Conservation (phyloP, 2,113 vertebrate species). For the Odobenus rosmarus region DNA sequence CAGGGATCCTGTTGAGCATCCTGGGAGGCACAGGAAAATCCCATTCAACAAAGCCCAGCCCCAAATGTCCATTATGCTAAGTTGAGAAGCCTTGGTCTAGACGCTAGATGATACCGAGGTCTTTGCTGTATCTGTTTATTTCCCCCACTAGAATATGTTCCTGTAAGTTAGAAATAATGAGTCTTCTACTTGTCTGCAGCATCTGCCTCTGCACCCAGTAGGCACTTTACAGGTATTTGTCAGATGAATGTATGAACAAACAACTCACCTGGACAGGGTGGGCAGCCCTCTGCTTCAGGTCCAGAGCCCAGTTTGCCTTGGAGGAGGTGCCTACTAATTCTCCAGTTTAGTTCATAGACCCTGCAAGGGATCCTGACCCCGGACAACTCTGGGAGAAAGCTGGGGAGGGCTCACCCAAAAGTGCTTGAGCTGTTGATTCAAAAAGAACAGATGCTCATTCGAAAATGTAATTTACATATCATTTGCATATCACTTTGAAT, state of each 20-base stretch:
- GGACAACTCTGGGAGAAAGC: slow-evolving; percentile 38
- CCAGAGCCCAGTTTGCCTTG: neutral
- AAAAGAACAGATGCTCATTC: slow-evolving; percentile 78
- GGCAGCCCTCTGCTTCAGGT: neutral
- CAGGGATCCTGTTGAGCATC: neutral
- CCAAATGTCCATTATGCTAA: neutral
- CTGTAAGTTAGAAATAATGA: neutral
- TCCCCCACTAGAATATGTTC: neutral
- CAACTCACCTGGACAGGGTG: neutral
- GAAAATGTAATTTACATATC: slow-evolving; percentile 52
- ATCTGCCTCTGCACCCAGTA: neutral
- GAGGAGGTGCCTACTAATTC: neutral
- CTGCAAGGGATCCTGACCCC: slow-evolving; percentile 31
- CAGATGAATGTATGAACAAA: neutral
- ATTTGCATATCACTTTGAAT: slow-evolving; percentile 69
- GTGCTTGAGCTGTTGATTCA: slow-evolving; percentile 71
- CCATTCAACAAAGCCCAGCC: neutral
- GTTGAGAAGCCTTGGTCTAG: neutral
- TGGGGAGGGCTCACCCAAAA: slow-evolving; percentile 57
- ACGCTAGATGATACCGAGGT: neutral
- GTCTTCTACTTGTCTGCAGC: neutral
- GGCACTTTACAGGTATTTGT: neutral
- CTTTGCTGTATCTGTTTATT: neutral
- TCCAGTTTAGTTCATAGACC: neutral
- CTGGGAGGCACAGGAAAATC: neutral